These are phyloP conservation scores for Nemurella pictetii DNA, from an alignment of 2,888 invertebrate genomes.

Conservation along the genomic window DNA sequence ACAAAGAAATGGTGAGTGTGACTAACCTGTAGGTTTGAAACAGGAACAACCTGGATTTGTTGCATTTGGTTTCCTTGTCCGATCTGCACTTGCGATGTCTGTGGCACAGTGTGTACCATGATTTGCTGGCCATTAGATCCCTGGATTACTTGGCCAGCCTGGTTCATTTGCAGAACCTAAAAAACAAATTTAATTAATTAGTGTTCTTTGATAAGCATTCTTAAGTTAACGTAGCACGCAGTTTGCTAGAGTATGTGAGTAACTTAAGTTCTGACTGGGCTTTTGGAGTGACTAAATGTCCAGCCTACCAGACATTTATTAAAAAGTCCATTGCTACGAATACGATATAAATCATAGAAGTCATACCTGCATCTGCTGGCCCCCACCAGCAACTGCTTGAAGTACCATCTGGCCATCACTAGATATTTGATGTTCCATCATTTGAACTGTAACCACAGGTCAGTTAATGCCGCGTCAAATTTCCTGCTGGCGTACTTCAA, in stretches of 20 bases:
- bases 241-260: not conserved
- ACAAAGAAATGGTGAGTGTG: conserved; percentile 15
- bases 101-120: conserved; percentile 68
- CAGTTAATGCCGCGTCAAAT: too few species aligned
- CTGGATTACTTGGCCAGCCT: conserved; percentile 64
- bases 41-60: conserved; percentile 74
- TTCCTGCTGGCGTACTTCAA: too few species aligned
- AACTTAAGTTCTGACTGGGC: not conserved
- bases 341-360: not conserved
- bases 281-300: too few species aligned
- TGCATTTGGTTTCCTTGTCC: conserved; percentile 66
- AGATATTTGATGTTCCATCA: conserved; percentile 64
- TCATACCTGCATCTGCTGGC: conserved; percentile 57
- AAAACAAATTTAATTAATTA: conserved; percentile 30
- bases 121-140: conserved; percentile 72
- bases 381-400: conserved; percentile 47
- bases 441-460: conserved; percentile 22
- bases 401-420: conserved; percentile 63
- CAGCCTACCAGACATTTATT: not conserved
- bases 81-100: conserved; percentile 64
- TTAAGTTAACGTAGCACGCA: not conserved
- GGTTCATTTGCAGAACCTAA: conserved; percentile 61
- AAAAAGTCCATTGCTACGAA: not conserved
- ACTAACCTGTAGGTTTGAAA: conserved; percentile 51
- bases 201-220: not conserved